phyloP scores from a whole-genome alignment of 1,140 invertebrate genomes.

The Atta cephalotes region DNA sequence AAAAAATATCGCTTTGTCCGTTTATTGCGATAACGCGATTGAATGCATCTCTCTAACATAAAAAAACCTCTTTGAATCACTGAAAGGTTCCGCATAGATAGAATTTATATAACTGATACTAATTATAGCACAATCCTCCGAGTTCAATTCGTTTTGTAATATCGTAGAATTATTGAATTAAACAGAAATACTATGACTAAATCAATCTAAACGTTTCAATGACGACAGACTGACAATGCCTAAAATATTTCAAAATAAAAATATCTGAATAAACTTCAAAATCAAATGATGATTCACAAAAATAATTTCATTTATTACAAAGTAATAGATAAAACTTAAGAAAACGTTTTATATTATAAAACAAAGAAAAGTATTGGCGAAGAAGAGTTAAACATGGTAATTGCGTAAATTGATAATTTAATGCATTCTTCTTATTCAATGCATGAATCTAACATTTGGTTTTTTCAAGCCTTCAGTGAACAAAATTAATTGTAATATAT shows the following conservation, averaged over 20 bases:
- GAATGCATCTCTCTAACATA: neutral
- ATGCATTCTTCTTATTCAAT: no score
- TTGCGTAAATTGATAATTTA: no score
- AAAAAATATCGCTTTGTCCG: conserved; percentile 67
- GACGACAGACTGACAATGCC: neutral
- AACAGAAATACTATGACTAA: neutral
- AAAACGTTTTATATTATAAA: neutral
- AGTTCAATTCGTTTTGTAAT: neutral
- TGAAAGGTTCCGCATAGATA: neutral
- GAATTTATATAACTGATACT: neutral
- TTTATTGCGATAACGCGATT: conserved; percentile 67
- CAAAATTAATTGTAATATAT: no score
- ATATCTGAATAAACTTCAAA: neutral
- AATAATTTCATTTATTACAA: neutral
- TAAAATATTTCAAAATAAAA: neutral
- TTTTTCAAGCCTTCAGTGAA: no score
- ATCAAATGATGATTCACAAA: neutral
- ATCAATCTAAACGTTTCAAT: neutral
- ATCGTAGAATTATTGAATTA: neutral
- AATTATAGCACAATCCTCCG: neutral
- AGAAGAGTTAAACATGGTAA: no score
- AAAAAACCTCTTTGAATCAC: conserved; percentile 13
- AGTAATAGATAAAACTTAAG: neutral
- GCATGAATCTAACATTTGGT: no score
- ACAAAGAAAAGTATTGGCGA: no score